Evolutionary conservation across 2,888 invertebrate genomes (phyloP), one percentile per base, ranked within the genome.

Genomic region (Tiliacea aurago): DNA sequence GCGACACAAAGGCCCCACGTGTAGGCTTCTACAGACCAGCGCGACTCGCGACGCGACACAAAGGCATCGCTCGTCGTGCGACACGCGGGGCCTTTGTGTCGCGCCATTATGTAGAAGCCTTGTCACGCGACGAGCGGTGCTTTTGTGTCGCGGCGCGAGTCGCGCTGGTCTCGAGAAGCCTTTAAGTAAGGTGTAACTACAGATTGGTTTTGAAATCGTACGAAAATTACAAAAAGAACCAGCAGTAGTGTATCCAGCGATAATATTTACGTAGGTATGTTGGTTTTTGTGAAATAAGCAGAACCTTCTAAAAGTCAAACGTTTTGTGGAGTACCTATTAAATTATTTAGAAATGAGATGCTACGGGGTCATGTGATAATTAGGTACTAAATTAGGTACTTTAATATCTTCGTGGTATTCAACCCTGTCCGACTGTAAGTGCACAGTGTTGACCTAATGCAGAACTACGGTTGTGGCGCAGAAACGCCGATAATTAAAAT

Each of bases 401-500:
- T 53, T 28, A 55, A 15, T 28, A 28, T 55, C 15, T 15, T 55
- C 20, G 6, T 28, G 15, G 28, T 43, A 45, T 55, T 28, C n/a
- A 47, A 28, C 10, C 10, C 10, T 23, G n/a, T n/a, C 11, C 7
- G 18, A 4, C 45, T 37, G 53, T 47, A 28, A 47, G 11, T 43
- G 55, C 33, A n/a, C 45, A 41, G 20, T 56, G 41, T 41, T 73
- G 43, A 62, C 13, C 23, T 28, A 49, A 20, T 37, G 51, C 10
- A 11, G 41, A 47, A 49, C 43, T 6, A n/a, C 23, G n/a, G 63
- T 13, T n/a, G 28, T 56, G 45, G 45, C 37, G 15, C 20, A 51
- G 23, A n/a, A 33, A 23, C 59, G 18, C 37, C n/a, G 18, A 73
- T 66, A 66, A 66, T 80, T 59, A 78, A 72, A 78, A 59, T 63